These are phyloP conservation scores for Steinernema carpocapsae DNA, from an alignment of 2,888 invertebrate species.

Conservation along the genomic window DNA sequence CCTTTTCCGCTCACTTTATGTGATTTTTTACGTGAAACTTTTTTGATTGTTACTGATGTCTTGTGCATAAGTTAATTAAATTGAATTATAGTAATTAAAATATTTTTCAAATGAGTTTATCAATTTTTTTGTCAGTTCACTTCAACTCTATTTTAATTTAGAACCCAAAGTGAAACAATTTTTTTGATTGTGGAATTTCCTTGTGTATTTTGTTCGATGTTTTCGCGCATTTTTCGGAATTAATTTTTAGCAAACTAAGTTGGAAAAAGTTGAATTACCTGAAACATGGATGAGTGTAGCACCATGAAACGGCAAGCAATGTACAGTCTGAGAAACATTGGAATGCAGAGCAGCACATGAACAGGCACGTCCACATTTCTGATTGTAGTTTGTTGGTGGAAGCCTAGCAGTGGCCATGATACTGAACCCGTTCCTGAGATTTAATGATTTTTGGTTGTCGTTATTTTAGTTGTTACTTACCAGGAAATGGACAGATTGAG, in stretches of 20 bases:
- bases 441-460: background rate
- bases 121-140: no score
- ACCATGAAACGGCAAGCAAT: conserved; percentile 99
- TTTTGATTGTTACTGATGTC: no score
- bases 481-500: conserved; percentile 77
- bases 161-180: no score
- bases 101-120: no score
- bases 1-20: no score
- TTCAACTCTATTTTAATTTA: no score
- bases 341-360: conserved; percentile 93
- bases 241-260: background rate
- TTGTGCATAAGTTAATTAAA: no score
- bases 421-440: conserved; percentile 48
- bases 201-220: background rate
- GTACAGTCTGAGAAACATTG: conserved; percentile 99
- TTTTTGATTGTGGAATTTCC: no score
- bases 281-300: conserved; percentile 94
- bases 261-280: conserved; percentile 50
- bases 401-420: conserved; percentile 49
- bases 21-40: no score
- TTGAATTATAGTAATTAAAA: no score
- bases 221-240: background rate
- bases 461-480: conserved; percentile 39
- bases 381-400: conserved; percentile 41
- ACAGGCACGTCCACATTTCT: conserved; percentile 79